These are phyloP conservation scores for Leptinotarsa defecta DNA, from an alignment of 1,140 invertebrate genomes.

Conservation along the genomic window DNA sequence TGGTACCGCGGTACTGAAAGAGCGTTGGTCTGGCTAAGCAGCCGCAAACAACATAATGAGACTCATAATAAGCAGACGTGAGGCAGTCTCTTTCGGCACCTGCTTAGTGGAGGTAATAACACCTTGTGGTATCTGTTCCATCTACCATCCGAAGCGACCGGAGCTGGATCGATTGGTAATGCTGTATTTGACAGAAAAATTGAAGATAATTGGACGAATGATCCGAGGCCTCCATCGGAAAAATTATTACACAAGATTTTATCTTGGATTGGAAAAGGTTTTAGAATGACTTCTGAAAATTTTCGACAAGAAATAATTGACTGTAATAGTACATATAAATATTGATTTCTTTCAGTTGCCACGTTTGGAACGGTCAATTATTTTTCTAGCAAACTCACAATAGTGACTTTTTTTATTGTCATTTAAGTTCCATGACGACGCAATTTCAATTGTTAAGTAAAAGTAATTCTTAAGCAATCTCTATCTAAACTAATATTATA, in stretches of 20 bases:
- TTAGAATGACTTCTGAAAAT: neutral
- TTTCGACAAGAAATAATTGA: too few species aligned
- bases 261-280: neutral
- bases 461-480: too few species aligned
- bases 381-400: too few species aligned
- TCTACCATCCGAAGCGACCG: constrained; percentile 21
- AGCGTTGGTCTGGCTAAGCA: constrained; percentile 37
- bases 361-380: too few species aligned
- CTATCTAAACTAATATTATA: too few species aligned
- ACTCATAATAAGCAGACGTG: constrained; percentile 53
- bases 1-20: constrained; percentile 3
- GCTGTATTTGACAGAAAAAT: constrained; percentile 8
- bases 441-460: too few species aligned
- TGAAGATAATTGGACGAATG: neutral
- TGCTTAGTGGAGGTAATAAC: constrained; percentile 56
- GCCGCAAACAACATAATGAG: constrained; percentile 54
- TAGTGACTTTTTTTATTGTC: too few species aligned
- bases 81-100: constrained; percentile 54
- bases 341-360: too few species aligned
- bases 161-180: neutral
- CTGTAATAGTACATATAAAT: too few species aligned
- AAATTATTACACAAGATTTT: constrained; percentile 5
- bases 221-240: neutral
- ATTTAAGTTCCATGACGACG: too few species aligned
- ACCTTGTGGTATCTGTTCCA: constrained; percentile 43